Evolutionary conservation across 2,888 invertebrate species (phyloP).

Genomic region (Phytoseiulus persimilis): DNA sequence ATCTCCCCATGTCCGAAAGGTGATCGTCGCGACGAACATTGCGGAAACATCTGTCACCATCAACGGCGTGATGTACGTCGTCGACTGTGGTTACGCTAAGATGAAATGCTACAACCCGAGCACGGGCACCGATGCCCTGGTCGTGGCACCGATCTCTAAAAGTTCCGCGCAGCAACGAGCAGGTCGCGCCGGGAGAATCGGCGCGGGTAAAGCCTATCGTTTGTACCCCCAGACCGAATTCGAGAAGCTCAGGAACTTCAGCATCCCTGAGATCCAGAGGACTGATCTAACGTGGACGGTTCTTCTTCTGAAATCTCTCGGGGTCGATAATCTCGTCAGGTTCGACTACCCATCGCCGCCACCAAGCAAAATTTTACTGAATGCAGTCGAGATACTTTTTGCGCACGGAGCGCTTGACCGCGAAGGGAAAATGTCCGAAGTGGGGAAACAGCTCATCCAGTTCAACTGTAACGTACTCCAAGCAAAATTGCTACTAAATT

Average conservation of each 20-base stretch:
- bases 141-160: conserved; percentile 70
- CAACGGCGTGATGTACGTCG: conserved; percentile 79
- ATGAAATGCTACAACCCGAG: conserved; percentile 76
- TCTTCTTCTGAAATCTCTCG: conserved; percentile 82
- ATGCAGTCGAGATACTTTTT: conserved; percentile 75
- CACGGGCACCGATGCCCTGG: conserved; percentile 72
- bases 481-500: conserved; percentile 71
- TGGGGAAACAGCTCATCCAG: conserved; percentile 80
- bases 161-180: conserved; percentile 85
- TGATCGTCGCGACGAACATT: conserved; percentile 87
- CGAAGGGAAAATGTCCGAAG: conserved; percentile 64
- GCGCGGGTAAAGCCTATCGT: conserved; percentile 70
- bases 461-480: conserved; percentile 78
- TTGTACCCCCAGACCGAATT: conserved; percentile 62
- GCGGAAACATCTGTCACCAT: conserved; percentile 95
- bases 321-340: conserved; percentile 77
- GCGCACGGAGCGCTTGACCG: conserved; percentile 72
- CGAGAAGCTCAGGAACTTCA: conserved; percentile 60
- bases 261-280: conserved; percentile 86
- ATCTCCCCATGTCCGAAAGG: conserved; percentile 65
- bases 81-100: conserved; percentile 94
- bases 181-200: conserved; percentile 78
- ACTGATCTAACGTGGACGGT: conserved; percentile 75
- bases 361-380: conserved; percentile 73
- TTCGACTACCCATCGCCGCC: conserved; percentile 90